These are phyloP conservation scores for Eonycteris spelaea DNA, from an alignment of 2,113 vertebrate species.

Conservation along the genomic window DNA sequence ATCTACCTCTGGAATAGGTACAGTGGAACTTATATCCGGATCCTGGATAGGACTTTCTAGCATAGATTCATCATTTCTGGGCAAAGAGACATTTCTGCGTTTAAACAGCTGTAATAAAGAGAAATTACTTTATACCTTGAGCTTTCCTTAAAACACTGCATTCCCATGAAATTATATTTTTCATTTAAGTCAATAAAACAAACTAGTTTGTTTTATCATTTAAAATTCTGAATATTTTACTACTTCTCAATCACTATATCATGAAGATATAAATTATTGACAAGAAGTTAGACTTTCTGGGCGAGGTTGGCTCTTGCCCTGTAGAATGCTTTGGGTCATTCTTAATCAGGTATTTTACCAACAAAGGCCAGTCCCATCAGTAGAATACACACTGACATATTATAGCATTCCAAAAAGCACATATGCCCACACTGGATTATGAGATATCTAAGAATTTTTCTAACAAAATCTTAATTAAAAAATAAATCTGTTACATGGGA, in stretches of 20 bases:
- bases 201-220: neutral
- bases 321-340: neutral
- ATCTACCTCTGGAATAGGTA: conserved; percentile 90
- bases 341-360: neutral
- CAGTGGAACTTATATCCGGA: conserved; percentile 93
- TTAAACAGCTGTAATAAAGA: conserved; percentile 89
- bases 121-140: conserved; percentile 7
- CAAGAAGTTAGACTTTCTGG: neutral
- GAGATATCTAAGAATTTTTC: neutral
- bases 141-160: neutral
- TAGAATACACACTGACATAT: neutral
- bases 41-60: conserved; percentile 93
- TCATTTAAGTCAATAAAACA: neutral
- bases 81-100: conserved; percentile 91
- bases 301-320: neutral
- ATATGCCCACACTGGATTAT: neutral
- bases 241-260: neutral
- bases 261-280: neutral
- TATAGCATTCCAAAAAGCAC: neutral
- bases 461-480: conserved; percentile 30
- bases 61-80: conserved; percentile 90
- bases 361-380: neutral
- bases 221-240: neutral
- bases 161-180: neutral
- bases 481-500: neutral